Conservation (phyloP, 2,888 invertebrate genomes). For the Ischnura elegans region DNA sequence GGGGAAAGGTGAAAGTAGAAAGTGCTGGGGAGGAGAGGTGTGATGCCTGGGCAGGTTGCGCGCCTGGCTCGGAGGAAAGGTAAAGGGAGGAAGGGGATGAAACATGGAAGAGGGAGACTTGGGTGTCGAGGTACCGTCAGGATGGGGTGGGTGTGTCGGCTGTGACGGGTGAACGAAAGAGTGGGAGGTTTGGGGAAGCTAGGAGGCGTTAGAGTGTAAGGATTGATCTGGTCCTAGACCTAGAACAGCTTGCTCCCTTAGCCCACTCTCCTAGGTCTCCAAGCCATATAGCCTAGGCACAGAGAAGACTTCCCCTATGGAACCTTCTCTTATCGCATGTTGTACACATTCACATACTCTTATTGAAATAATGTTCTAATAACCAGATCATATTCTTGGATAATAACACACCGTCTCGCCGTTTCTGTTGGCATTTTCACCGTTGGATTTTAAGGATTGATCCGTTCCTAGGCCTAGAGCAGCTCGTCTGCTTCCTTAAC, state of each 20-base stretch:
- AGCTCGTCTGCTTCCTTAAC: too few species aligned
- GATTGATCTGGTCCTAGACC: constrained; percentile 51
- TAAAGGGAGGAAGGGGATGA: not conserved
- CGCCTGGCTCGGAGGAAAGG: not conserved
- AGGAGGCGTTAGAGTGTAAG: constrained; percentile 5
- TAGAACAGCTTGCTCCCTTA: not conserved
- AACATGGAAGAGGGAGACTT: not conserved
- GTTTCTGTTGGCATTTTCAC: too few species aligned
- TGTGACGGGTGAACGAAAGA: not conserved
- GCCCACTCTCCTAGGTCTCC: not conserved
- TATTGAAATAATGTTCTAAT: too few species aligned
- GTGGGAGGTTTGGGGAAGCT: constrained; percentile 29
- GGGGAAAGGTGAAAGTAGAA: constrained; percentile 6
- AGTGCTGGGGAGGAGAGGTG: not conserved
- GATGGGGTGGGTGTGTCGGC: not conserved
- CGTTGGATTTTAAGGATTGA: too few species aligned
- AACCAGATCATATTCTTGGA: too few species aligned
- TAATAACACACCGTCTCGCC: too few species aligned
- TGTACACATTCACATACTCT: too few species aligned
- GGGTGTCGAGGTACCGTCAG: not conserved
- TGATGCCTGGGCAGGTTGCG: not conserved
- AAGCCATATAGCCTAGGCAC: too few species aligned
- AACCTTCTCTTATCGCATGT: not conserved
- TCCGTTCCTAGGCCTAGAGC: too few species aligned
- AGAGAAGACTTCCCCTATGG: not conserved